Base-by-base conservation (phyloP, 2,888 invertebrate genomes). In the Scaptomyza reducta region DNA sequence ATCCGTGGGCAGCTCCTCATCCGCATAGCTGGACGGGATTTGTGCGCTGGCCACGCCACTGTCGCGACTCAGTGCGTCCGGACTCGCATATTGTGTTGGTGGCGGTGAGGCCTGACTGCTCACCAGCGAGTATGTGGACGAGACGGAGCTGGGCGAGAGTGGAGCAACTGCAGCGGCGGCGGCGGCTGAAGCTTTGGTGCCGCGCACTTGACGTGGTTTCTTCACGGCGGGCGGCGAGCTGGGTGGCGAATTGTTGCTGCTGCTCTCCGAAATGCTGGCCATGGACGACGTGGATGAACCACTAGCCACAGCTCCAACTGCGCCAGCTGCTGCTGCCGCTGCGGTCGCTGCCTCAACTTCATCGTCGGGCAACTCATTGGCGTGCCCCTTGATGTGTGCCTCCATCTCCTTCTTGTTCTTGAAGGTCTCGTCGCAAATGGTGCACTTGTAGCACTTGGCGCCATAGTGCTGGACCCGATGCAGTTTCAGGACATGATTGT, bases 371-470 rank as follows among this genome's bases (percentile, higher is more conserved):
- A 93, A 92, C 81, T 91, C 91, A 64, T 95, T 95, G 40, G 95
- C 94, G 88, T 96, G 96, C 1, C 94, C 95, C 89, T 95, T 95
- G 59, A 97, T 97, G 91, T 97, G 97, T 14, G 96, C 94, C 90
- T 97, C 97, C 96, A 97, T 96, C 78, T 95, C 95, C 90, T 97
- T 97, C 91, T 97, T 97, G 27, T 96, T 97, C 85, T 95, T 96
- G 89, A 97, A 97, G 0, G 97, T 97, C 82, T 96, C 96, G 86
- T 97, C 96, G 91, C 97, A 97, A 25, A 97, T 95, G 3, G 97
- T 97, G 91, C 97, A 97, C 86, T 97, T 97, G 92, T 97, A 97
- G 67, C 97, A 97, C 88, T 97, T 97, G 90, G 97, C 96, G 0
- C 97, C 97, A 84, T 96, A 97, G 91, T 97, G 97, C 79, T 97